Conservation (phyloP, 2,797 vertebrate genomes). For the Falco concolor region DNA sequence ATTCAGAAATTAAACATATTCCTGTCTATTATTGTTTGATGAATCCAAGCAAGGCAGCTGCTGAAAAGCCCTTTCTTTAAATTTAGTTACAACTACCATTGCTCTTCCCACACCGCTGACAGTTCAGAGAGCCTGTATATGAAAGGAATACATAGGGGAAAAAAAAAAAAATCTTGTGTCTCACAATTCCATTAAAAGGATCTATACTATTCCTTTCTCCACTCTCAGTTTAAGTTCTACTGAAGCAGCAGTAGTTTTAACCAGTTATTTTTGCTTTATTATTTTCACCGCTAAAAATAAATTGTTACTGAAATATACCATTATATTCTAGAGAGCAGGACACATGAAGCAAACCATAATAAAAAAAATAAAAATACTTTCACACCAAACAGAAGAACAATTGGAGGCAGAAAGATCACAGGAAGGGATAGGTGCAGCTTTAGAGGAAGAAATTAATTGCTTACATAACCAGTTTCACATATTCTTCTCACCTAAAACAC, state of each 20-base stretch:
- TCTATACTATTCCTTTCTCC: background rate
- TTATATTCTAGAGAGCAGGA: background rate
- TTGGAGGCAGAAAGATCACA: background rate
- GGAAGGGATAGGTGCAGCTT: background rate
- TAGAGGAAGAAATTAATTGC: background rate
- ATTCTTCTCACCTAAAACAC: background rate
- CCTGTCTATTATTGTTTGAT: background rate
- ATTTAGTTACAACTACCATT: background rate
- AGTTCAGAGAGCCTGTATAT: background rate
- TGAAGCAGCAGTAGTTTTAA: background rate
- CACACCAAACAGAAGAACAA: background rate
- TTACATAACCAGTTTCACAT: background rate
- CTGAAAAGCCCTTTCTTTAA: background rate
- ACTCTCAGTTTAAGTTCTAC: background rate
- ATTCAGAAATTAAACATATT: background rate
- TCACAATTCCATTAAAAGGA: background rate
- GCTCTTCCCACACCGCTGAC: background rate
- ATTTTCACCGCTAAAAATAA: background rate
- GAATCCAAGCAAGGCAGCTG: background rate
- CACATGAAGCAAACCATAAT: background rate
- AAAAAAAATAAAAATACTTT: background rate
- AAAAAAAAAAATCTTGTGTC: too few species aligned
- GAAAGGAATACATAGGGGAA: background rate
- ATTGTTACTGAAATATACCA: background rate
- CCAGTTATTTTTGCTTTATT: background rate